Evolutionary conservation across 2,888 invertebrate species (phyloP).

Genomic region (Imbricaverruca yamaguchii): DNA sequence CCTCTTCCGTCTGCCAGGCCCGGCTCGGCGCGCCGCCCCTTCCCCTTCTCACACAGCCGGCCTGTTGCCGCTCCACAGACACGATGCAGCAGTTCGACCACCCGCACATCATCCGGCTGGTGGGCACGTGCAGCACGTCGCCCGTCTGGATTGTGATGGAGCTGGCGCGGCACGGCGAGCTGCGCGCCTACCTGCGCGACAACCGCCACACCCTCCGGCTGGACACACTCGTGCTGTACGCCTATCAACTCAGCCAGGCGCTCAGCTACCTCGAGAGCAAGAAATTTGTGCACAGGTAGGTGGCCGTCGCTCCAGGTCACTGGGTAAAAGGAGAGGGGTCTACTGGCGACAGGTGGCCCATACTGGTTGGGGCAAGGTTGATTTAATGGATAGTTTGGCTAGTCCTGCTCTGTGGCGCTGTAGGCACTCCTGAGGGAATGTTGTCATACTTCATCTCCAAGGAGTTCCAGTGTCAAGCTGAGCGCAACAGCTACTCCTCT

Average conservation of each 20-base stretch:
- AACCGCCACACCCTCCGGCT: constrained; percentile 76
- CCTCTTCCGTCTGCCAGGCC: no score
- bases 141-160: constrained; percentile 99
- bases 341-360: not conserved
- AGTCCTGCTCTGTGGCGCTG: no score
- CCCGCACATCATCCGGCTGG: constrained; percentile 90
- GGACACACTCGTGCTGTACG: constrained; percentile 76
- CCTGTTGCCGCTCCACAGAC: not conserved
- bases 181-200: constrained; percentile 87
- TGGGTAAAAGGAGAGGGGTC: not conserved
- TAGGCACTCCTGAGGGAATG: no score
- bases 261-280: constrained; percentile 94
- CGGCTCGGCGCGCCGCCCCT: no score
- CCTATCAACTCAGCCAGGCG: constrained; percentile 91
- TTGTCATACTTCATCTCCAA: no score
- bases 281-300: constrained; percentile 75
- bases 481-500: no score
- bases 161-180: constrained; percentile 86
- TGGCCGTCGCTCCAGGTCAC: not conserved
- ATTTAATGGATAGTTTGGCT: no score
- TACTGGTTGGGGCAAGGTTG: no score
- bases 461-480: no score
- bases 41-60: no score
- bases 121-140: constrained; percentile 87
- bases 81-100: constrained; percentile 99